phyloP scores from a whole-genome alignment of 2,888 invertebrate species.

The Ernsta delagoae region DNA sequence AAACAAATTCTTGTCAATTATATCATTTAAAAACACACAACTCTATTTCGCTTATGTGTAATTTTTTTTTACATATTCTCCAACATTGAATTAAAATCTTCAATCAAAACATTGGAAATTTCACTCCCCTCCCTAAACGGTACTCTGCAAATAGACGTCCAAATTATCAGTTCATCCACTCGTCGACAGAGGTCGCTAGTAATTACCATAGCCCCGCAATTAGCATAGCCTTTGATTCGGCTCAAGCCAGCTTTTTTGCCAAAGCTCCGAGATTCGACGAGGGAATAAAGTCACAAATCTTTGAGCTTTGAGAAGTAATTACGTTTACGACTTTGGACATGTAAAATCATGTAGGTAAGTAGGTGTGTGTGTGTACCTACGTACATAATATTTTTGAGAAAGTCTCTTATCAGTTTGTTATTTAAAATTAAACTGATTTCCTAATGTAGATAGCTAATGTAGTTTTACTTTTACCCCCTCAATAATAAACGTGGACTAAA shows the following conservation, averaged over 20 bases:
- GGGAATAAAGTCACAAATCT: constrained; percentile 35
- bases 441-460: no score
- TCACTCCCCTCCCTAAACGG: constrained; percentile 15
- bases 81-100: constrained; percentile 7
- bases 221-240: constrained; percentile 68
- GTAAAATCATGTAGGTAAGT: constrained; percentile 21
- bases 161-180: constrained; percentile 49
- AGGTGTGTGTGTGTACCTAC: no score
- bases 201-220: constrained; percentile 65
- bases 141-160: constrained; percentile 7
- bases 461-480: no score
- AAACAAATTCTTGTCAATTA: no score
- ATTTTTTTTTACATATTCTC: not conserved
- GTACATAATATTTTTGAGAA: no score
- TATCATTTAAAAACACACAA: no score
- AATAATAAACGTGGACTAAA: no score
- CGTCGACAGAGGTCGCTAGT: constrained; percentile 61
- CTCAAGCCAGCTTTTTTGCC: constrained; percentile 66
- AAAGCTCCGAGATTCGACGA: constrained; percentile 65
- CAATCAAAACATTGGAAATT: constrained; percentile 19
- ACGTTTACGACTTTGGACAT: constrained; percentile 13
- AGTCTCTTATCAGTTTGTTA: no score
- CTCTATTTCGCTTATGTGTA: no score
- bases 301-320: constrained; percentile 35
- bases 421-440: no score